Evolutionary conservation across 2,888 invertebrate genomes (phyloP).

Genomic region (Gastrophysa polygoni): DNA sequence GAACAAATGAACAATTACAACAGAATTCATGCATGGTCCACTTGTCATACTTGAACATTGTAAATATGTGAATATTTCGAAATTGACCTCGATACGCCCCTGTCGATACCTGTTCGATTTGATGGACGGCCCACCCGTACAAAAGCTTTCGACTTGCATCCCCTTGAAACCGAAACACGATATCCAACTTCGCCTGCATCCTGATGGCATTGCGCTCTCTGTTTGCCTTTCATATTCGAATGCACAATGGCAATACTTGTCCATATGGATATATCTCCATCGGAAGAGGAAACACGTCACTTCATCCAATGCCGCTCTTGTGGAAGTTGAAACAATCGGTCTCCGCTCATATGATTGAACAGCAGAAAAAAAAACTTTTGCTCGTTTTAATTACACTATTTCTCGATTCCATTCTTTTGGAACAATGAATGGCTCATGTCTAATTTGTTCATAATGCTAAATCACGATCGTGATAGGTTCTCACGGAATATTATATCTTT

Average conservation of each 20-base stretch:
- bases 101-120: conserved; percentile 31
- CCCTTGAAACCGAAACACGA: conserved; percentile 53
- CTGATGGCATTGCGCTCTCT: conserved; percentile 32
- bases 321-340: no score
- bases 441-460: no score
- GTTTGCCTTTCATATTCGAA: conserved; percentile 59
- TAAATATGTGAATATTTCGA: background rate
- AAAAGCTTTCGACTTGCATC: conserved; percentile 45
- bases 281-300: background rate
- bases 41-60: no score
- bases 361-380: no score
- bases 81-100: background rate
- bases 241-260: conserved; percentile 54
- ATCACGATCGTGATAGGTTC: no score
- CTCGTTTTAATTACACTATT: no score
- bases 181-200: conserved; percentile 43
- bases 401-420: no score
- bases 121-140: conserved; percentile 39
- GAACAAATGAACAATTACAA: no score
- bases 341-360: no score
- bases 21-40: no score
- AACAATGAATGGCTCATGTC: no score
- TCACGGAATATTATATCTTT: no score
- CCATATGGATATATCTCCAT: conserved; percentile 33
- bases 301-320: background rate